These are phyloP conservation scores for Limnephilus auricula DNA, from an alignment of 2,888 invertebrate genomes.

Conservation along the genomic window DNA sequence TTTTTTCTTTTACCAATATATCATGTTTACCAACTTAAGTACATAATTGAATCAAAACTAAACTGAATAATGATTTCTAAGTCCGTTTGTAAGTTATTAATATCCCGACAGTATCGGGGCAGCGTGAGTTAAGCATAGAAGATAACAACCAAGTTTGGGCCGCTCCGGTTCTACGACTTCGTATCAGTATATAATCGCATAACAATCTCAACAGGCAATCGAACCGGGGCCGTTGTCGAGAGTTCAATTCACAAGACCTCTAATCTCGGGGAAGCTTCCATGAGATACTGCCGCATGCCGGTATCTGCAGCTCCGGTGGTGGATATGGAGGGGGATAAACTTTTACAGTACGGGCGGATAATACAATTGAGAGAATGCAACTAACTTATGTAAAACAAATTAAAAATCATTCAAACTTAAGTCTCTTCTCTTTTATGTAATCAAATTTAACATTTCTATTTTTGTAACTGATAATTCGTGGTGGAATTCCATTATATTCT, in stretches of 20 bases:
- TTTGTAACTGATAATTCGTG: no score
- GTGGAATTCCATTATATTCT: no score
- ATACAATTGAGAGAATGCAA: background rate
- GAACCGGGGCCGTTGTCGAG: conserved; percentile 7
- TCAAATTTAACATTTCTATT: no score
- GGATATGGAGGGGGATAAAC: background rate
- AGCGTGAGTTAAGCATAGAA: background rate
- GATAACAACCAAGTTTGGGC: background rate
- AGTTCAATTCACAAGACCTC: background rate
- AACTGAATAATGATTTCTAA: background rate
- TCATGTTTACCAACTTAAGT: background rate
- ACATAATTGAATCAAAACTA: background rate
- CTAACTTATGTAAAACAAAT: background rate
- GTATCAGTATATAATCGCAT: conserved; percentile 20
- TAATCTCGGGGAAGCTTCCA: conserved; percentile 19
- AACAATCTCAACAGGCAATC: conserved; percentile 39
- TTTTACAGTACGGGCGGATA: background rate
- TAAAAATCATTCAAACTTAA: no score
- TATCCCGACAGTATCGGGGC: background rate
- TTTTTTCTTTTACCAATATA: no score
- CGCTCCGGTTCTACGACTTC: background rate
- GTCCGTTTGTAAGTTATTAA: background rate
- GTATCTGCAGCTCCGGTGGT: background rate
- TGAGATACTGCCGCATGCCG: background rate
- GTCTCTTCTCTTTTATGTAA: no score